phyloP scores from a whole-genome alignment of 2,888 invertebrate genomes.

The Drosophila tanythrix region DNA sequence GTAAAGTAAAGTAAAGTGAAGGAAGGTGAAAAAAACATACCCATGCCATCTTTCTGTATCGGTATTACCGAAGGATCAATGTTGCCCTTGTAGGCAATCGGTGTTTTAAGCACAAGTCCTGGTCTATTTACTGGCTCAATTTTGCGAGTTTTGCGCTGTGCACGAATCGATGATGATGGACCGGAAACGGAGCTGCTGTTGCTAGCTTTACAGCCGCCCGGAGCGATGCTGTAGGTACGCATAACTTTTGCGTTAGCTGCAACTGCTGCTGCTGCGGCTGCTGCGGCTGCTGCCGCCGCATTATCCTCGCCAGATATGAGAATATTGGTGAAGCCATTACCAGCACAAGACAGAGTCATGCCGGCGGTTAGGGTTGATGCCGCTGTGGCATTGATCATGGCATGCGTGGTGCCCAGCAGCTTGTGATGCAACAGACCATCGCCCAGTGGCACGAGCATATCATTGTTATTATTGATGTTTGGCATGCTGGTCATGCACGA shows the following conservation, averaged over 20 bases:
- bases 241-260: constrained; percentile 24
- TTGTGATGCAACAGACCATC: constrained; percentile 77
- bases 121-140: constrained; percentile 91
- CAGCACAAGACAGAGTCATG: constrained; percentile 24
- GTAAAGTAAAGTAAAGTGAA: constrained; percentile 32
- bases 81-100: constrained; percentile 91
- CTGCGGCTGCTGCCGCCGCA: constrained; percentile 5
- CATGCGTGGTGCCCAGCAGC: constrained; percentile 63
- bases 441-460: constrained; percentile 75
- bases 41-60: constrained; percentile 94
- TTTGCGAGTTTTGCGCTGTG: constrained; percentile 86
- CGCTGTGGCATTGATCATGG: constrained; percentile 40
- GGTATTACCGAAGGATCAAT: constrained; percentile 94
- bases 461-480: constrained; percentile 48
- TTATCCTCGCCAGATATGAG: constrained; percentile 51
- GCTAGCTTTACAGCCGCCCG: constrained; percentile 49
- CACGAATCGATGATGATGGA: constrained; percentile 60
- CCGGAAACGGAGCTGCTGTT: constrained; percentile 26
- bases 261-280: constrained; percentile 13
- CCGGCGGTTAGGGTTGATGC: constrained; percentile 15
- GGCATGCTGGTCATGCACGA: constrained; percentile 68
- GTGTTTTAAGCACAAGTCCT: constrained; percentile 90
- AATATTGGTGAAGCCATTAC: constrained; percentile 61
- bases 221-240: constrained; percentile 49
- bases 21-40: constrained; percentile 86